A percentile compares a stretch with the other conserved stretches of the same genome.
phyloP scores from a whole-genome alignment of 2,113 vertebrate genomes.

The Brienomyrus longianalis region DNA sequence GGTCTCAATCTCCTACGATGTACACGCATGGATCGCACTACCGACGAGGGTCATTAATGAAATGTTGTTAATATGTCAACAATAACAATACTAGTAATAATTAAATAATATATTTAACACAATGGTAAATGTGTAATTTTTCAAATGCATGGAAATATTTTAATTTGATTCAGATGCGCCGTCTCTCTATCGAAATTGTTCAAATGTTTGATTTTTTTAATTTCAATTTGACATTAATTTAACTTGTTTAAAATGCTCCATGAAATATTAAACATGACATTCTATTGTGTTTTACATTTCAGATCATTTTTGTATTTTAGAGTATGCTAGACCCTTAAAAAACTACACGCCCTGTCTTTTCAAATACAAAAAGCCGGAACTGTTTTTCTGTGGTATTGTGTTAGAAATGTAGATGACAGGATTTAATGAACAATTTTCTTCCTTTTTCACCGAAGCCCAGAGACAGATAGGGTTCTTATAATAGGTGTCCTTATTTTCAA shows the following conservation, averaged over 20 bases:
- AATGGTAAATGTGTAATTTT: not conserved
- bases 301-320: not conserved
- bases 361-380: not conserved
- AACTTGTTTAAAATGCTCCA: not conserved
- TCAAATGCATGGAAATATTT: not conserved
- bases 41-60: not conserved
- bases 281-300: not conserved
- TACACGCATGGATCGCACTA: not conserved
- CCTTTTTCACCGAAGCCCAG: not conserved
- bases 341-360: not conserved
- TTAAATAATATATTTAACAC: not conserved
- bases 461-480: not conserved
- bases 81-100: not conserved
- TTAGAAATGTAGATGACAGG: conserved; percentile 1
- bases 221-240: not conserved
- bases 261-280: not conserved
- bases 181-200: not conserved
- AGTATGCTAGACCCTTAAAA: not conserved
- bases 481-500: conserved; percentile 13
- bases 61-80: not conserved
- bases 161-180: not conserved
- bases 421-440: conserved; percentile 2
- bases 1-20: not conserved
- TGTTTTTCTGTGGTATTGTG: not conserved
- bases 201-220: not conserved